Evolutionary conservation across 2,797 vertebrate species (phyloP), one percentile per base, ranked within the genome.

Genomic region (Mus caroli): DNA sequence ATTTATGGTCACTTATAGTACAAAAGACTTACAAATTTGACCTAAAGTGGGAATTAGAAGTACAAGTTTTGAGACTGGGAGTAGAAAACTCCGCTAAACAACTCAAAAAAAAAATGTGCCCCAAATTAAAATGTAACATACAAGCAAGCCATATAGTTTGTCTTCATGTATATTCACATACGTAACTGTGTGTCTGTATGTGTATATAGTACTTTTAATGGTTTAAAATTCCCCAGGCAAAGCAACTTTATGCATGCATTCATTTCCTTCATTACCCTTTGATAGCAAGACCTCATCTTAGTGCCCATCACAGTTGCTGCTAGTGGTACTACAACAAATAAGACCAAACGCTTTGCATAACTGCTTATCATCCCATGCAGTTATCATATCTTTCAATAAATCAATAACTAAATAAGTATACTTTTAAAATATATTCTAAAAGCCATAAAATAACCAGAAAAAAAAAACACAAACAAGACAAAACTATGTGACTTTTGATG

Each of bases 401-500:
- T 56, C 43, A 37, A 58, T 64, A 88, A 69, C 52, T 83, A 78
- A 71, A 46, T 31, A 28, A n/a, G 40, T 28, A 22, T 4, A 92
- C 56, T 78, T 93, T 43, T 13, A 43, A 69, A 76, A 5, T 92
- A 26, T 40, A 31, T 43, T 43, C 12, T 89, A 92, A 90, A 52
- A 50, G 46, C 76, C 77, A 87, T 82, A 73, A 93, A 90, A 93
- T 84, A 85, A 71, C 52, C 34, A 54, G 87, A 92, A 80, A 82
- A 85, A 96, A 60, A 31, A 95, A 14, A 95, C 43, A 82, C 80
- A 96, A 60, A 50, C 1, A 50, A 31, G 94, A 20, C 94, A 84
- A 82, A 88, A 96, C 43, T 95, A 19, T 78, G 46, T 28, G 26
- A 75, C 64, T 56, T 93, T 83, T 92, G 91, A 46, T 96, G 50